phyloP scores from a whole-genome alignment of 92 coral and sea anemone genomes.

The Galaxea fascicularis region DNA sequence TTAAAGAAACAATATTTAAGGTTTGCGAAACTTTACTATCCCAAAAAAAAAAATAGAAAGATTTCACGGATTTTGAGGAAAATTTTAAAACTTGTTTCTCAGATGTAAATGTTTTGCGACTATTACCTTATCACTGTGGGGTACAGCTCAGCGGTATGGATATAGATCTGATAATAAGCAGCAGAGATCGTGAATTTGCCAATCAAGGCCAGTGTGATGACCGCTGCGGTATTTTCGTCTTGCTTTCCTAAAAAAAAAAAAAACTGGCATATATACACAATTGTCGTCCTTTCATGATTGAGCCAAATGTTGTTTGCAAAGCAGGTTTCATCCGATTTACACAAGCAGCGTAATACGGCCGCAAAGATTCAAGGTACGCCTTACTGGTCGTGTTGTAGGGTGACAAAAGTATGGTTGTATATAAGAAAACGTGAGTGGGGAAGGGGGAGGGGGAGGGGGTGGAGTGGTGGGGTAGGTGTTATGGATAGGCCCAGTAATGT shows the following conservation, averaged over 20 bases:
- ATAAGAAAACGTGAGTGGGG: too few species aligned
- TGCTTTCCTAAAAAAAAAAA: conserved; percentile 67
- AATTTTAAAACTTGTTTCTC: background rate
- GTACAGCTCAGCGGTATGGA: conserved; percentile 92
- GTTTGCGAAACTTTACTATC: background rate
- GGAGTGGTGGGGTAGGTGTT: too few species aligned
- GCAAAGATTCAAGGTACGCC: too few species aligned
- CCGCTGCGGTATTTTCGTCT: conserved; percentile 60
- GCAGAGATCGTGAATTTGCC: conserved; percentile 95
- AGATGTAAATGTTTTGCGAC: background rate
- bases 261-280: background rate
- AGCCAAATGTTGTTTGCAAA: background rate
- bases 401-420: too few species aligned
- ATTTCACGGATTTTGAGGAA: too few species aligned
- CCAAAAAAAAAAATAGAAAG: background rate
- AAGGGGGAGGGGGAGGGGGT: too few species aligned
- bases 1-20: background rate
- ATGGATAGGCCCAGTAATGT: too few species aligned
- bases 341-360: too few species aligned
- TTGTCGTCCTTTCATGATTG: background rate
- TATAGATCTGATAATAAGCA: conserved; percentile 89
- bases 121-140: conserved; percentile 92
- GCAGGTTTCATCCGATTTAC: background rate
- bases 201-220: conserved; percentile 80
- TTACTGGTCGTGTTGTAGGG: too few species aligned